Percentiles rank a stretch among this genome's conserved stretches.
phyloP scores from a whole-genome alignment of 1,140 invertebrate species.

The Panulirus ornatus region DNA sequence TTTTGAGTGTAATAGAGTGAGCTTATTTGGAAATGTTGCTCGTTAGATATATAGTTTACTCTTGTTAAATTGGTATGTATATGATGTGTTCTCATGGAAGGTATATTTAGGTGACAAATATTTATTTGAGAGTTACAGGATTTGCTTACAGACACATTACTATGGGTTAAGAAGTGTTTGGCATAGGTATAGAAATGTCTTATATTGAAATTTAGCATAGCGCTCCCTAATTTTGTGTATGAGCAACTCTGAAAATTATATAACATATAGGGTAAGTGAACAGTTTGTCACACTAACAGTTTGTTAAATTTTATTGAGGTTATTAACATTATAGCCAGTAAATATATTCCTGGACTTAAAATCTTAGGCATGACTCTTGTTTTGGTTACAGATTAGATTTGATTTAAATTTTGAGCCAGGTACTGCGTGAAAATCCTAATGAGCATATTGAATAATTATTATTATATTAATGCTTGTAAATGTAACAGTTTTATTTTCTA shows the following conservation, averaged over 20 bases:
- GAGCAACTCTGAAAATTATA: slow-evolving; percentile 23
- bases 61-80: slow-evolving; percentile 14
- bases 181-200: slow-evolving; percentile 7
- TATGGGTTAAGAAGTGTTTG: slow-evolving; percentile 30
- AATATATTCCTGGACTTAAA: slow-evolving; percentile 12
- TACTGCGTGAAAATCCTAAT: not conserved
- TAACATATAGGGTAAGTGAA: slow-evolving; percentile 43
- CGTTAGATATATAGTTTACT: not conserved
- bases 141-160: slow-evolving; percentile 17
- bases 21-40: slow-evolving; percentile 13
- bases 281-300: slow-evolving; percentile 34
- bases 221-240: slow-evolving; percentile 47
- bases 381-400: not conserved
- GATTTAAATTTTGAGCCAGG: not conserved
- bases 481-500: not conserved
- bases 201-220: slow-evolving; percentile 54
- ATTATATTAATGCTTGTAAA: not conserved
- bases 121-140: slow-evolving; percentile 36
- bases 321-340: not conserved
- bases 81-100: not conserved
- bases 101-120: not conserved
- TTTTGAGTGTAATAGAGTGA: not conserved
- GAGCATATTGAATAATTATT: no score
- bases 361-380: not conserved
- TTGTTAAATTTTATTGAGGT: slow-evolving; percentile 1